Evolutionary conservation across 2,888 invertebrate genomes (phyloP).

Genomic region (Pyrgus malvae): DNA sequence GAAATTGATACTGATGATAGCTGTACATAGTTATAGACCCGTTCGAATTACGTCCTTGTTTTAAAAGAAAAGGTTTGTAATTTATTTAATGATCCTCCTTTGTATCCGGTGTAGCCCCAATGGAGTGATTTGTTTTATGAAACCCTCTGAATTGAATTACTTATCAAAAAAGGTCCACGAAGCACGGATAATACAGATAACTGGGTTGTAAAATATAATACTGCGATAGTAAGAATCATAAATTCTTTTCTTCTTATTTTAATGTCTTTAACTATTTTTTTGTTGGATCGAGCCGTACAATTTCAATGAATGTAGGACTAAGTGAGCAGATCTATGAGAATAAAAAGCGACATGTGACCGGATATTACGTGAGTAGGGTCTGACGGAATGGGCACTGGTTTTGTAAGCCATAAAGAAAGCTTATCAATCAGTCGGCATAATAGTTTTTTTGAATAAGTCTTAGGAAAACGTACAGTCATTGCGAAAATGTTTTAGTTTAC

Average conservation of each 20-base stretch:
- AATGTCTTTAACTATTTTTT: no score
- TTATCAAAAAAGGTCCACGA: conserved; percentile 14
- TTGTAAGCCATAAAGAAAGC: conserved; percentile 38
- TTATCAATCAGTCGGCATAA: conserved; percentile 28
- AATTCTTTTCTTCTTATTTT: no score
- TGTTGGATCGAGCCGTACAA: no score
- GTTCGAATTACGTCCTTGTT: conserved; percentile 33
- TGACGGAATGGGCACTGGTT: conserved; percentile 60
- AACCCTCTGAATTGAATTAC: conserved; percentile 36
- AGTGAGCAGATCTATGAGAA: conserved; percentile 11
- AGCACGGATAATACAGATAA: conserved; percentile 9
- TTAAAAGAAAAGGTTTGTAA: conserved; percentile 45
- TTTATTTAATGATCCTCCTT: conserved; percentile 50
- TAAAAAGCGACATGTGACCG: conserved; percentile 39
- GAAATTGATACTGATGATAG: conserved; percentile 2
- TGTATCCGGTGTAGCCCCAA: conserved; percentile 38
- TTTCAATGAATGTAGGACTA: conserved; percentile 7
- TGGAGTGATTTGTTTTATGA: conserved; percentile 42
- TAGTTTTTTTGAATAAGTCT: conserved; percentile 26
- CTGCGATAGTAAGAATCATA: conserved; percentile 3
- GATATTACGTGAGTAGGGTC: conserved; percentile 61
- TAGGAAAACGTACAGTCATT: not conserved
- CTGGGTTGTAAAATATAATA: not conserved
- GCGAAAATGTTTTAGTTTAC: not conserved
- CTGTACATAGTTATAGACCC: conserved; percentile 1